phyloP scores from a whole-genome alignment of 2,888 invertebrate genomes.

The Cerceris rybyensis region DNA sequence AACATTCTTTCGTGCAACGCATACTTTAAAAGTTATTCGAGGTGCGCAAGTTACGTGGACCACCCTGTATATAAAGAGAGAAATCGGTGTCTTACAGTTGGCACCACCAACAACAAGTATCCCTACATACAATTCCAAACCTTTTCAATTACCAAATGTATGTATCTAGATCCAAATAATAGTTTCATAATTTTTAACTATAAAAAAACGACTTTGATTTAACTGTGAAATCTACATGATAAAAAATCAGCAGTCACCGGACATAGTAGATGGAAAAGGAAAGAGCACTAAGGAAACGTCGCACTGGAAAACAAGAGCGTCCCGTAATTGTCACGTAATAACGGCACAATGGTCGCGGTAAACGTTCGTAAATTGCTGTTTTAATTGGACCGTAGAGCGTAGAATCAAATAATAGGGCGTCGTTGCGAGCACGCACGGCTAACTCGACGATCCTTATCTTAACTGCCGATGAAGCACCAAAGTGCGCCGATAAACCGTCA shows the following conservation, averaged over 20 bases:
- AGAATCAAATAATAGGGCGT: slow-evolving; percentile 45
- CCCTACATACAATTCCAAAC: no score
- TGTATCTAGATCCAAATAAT: no score
- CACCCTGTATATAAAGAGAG: no score
- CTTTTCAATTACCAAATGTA: no score
- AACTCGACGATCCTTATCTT: slow-evolving; percentile 53
- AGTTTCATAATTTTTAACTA: no score
- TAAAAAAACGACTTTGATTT: no score
- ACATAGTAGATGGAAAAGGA: background rate
- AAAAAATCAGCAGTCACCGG: background rate
- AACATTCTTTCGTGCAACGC: no score
- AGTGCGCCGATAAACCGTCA: slow-evolving; percentile 46
- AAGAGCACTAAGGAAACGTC: background rate
- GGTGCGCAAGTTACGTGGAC: no score
- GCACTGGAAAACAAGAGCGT: background rate
- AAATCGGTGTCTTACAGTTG: no score
- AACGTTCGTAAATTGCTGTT: slow-evolving; percentile 65
- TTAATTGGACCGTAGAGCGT: slow-evolving; percentile 60
- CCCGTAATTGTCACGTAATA: slow-evolving; percentile 65
- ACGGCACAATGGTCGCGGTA: slow-evolving; percentile 45
- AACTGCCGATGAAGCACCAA: slow-evolving; percentile 55
- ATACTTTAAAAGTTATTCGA: no score
- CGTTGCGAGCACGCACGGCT: slow-evolving; percentile 18
- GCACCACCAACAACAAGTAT: no score
- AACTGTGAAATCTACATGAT: no score